Evolutionary conservation across 2,888 invertebrate genomes (phyloP).

Genomic region (Stramonita haemastoma): DNA sequence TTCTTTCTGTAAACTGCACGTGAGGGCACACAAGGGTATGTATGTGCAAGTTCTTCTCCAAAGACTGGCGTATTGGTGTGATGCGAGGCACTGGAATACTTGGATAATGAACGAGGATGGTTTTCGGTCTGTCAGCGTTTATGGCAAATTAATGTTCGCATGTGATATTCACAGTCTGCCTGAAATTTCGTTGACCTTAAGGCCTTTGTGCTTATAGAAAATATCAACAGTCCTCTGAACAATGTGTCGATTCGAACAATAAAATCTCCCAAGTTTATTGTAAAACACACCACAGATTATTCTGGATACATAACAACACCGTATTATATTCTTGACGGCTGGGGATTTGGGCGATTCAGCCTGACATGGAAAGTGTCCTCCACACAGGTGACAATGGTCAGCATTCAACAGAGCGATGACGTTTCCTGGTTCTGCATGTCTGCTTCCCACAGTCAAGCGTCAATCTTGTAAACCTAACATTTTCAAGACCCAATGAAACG

Average conservation of each 20-base stretch:
- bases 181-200: too few species aligned
- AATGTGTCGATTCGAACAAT: too few species aligned
- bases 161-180: too few species aligned
- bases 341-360: background rate
- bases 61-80: background rate
- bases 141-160: too few species aligned
- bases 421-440: background rate
- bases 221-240: too few species aligned
- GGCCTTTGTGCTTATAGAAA: too few species aligned
- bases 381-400: background rate
- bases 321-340: background rate
- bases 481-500: background rate
- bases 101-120: too few species aligned
- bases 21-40: background rate
- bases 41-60: background rate
- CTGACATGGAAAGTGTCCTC: background rate
- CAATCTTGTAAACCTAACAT: background rate
- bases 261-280: too few species aligned
- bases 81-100: background rate
- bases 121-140: too few species aligned
- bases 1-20: background rate
- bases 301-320: background rate
- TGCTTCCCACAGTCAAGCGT: background rate
- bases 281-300: background rate
- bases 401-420: background rate